Percentiles rank a stretch among this genome's conserved stretches.
Conservation (phyloP, 1,140 invertebrate genomes). For the Hyposmocoma kahamanoa region DNA sequence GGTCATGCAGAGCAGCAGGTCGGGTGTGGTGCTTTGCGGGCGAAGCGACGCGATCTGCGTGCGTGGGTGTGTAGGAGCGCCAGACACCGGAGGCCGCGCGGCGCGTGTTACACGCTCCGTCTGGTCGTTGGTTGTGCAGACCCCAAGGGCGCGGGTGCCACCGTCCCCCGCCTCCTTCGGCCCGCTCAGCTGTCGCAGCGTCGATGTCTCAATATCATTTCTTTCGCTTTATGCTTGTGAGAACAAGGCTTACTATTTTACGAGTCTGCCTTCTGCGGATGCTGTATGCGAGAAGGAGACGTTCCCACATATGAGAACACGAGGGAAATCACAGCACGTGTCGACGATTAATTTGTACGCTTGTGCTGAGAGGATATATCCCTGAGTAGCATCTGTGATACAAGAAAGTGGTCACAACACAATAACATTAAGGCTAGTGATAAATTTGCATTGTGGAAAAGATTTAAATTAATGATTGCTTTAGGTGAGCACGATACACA, state of each 20-base stretch:
- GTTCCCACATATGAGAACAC: conserved; percentile 77
- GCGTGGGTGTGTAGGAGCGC: too few relatives aligned
- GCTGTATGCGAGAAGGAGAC: conserved; percentile 86
- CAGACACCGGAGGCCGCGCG: conserved; percentile 34
- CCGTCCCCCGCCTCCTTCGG: conserved; percentile 73
- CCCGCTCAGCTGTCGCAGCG: conserved; percentile 76
- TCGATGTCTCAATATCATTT: conserved; percentile 73
- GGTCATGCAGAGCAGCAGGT: too few relatives aligned
- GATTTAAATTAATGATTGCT: conserved; percentile 60
- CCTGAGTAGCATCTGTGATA: conserved; percentile 71
- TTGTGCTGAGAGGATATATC: conserved; percentile 67
- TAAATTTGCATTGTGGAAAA: conserved; percentile 59
- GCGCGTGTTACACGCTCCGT: conserved; percentile 52
- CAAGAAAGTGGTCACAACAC: conserved; percentile 69
- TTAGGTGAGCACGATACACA: conserved; percentile 50
- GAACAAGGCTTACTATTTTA: conserved; percentile 66
- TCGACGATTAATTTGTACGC: conserved; percentile 58
- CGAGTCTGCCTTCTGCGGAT: conserved; percentile 81
- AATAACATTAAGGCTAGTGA: conserved; percentile 67
- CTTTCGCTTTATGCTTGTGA: conserved; percentile 61
- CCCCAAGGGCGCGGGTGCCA: conserved; percentile 63
- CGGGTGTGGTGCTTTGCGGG: too few relatives aligned
- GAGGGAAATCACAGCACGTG: conserved; percentile 64
- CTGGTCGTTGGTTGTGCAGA: conserved; percentile 73
- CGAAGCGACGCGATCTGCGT: too few relatives aligned